Percentiles rank a stretch among this genome's conserved stretches.
These are phyloP conservation scores for Oostethus manadensis DNA, from an alignment of 2,113 vertebrate genomes.

Conservation along the genomic window DNA sequence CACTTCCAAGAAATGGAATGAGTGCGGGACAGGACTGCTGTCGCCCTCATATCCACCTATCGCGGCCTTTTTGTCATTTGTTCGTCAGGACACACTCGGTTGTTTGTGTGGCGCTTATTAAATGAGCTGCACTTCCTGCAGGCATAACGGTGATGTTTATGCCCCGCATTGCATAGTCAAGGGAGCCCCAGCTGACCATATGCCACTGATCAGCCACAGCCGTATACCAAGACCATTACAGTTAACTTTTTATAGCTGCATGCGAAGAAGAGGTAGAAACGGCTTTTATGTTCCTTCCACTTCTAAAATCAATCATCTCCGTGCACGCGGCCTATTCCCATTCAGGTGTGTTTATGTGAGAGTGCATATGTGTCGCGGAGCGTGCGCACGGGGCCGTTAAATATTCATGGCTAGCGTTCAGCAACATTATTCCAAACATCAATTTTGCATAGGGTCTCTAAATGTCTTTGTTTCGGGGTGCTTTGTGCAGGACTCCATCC, in stretches of 20 bases:
- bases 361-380: conserved; percentile 29
- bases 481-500: conserved; percentile 25
- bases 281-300: conserved; percentile 7
- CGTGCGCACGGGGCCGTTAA: conserved; percentile 70
- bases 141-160: neutral
- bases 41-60: conserved; percentile 15
- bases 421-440: conserved; percentile 76
- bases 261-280: neutral
- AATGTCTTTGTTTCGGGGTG: conserved; percentile 72
- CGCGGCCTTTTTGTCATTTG: neutral
- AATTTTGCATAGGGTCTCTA: conserved; percentile 79
- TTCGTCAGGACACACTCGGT: neutral
- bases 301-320: conserved; percentile 15
- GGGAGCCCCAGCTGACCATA: conserved; percentile 2
- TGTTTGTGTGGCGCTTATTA: neutral
- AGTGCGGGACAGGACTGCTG: conserved; percentile 19
- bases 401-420: conserved; percentile 79
- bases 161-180: conserved; percentile 7
- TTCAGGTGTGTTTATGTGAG: conserved; percentile 22
- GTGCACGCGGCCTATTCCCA: neutral
- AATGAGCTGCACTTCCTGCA: neutral
- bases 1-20: conserved; percentile 39
- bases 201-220: neutral
- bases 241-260: conserved; percentile 12
- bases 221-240: neutral